A percentile compares a stretch with the other conserved stretches of the same genome.
These are phyloP conservation scores for Nesospiza acunhae DNA, from an alignment of 2,113 vertebrate species.

Conservation along the genomic window DNA sequence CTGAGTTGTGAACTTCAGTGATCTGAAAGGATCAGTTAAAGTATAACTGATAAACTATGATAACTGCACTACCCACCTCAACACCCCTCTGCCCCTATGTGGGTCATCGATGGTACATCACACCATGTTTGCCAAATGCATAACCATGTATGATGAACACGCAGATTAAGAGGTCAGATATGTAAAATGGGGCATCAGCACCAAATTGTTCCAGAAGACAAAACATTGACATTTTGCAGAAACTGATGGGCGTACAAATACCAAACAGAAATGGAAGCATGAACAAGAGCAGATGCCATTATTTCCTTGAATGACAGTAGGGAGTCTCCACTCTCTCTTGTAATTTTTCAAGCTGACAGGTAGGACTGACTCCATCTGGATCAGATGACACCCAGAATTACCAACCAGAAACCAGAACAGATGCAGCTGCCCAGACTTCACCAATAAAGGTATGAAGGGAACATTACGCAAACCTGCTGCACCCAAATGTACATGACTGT, in stretches of 20 bases:
- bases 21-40: background rate
- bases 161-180: background rate
- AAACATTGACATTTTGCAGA: background rate
- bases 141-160: background rate
- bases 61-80: background rate
- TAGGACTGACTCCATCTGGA: background rate
- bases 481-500: background rate
- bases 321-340: background rate
- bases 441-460: background rate
- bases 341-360: conserved; percentile 30
- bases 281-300: conserved; percentile 1
- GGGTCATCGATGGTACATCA: rapidly evolving
- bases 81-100: background rate
- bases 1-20: background rate
- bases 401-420: background rate
- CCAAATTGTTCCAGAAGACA: background rate
- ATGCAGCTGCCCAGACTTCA: background rate
- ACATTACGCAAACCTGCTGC: background rate
- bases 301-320: background rate
- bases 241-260: background rate
- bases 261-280: background rate
- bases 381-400: background rate
- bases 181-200: rapidly evolving
- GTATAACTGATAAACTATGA: background rate
- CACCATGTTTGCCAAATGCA: background rate